phyloP scores from a whole-genome alignment of 2,888 invertebrate genomes.

The Nemotelus nigrinus region DNA sequence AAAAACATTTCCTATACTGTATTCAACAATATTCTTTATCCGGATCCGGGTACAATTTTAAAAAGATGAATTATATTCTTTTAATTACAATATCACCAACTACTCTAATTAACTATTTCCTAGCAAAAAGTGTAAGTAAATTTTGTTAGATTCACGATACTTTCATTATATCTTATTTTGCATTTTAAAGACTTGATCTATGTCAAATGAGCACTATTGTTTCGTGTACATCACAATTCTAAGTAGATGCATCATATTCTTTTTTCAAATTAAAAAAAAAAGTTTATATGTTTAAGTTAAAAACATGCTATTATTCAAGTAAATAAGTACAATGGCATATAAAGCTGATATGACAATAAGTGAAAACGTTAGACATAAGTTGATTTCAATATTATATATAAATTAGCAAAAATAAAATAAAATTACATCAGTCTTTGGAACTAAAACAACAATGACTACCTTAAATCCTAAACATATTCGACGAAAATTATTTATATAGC shows the following conservation, averaged over 20 bases:
- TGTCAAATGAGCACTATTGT: background rate
- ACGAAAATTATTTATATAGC: background rate
- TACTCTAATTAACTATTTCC: background rate
- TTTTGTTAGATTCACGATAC: constrained; percentile 5
- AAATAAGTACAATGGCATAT: constrained; percentile 40
- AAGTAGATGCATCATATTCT: background rate
- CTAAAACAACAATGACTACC: constrained; percentile 26
- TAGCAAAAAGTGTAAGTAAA: background rate
- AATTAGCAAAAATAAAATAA: constrained; percentile 23
- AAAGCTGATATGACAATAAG: constrained; percentile 31
- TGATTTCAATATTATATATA: background rate
- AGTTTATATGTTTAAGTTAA: background rate
- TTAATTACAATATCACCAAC: constrained; percentile 34
- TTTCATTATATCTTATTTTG: background rate
- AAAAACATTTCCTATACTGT: no score
- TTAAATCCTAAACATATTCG: background rate
- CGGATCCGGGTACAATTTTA: no score
- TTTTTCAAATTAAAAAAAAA: no score
- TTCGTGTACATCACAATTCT: background rate
- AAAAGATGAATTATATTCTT: constrained; percentile 32
- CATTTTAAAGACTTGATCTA: background rate
- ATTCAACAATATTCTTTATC: no score
- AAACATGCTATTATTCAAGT: background rate
- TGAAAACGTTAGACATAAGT: background rate
- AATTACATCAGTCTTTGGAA: constrained; percentile 46